Base-by-base conservation (phyloP, 2,113 vertebrate species). In the Tachysurus fulvidraco region DNA sequence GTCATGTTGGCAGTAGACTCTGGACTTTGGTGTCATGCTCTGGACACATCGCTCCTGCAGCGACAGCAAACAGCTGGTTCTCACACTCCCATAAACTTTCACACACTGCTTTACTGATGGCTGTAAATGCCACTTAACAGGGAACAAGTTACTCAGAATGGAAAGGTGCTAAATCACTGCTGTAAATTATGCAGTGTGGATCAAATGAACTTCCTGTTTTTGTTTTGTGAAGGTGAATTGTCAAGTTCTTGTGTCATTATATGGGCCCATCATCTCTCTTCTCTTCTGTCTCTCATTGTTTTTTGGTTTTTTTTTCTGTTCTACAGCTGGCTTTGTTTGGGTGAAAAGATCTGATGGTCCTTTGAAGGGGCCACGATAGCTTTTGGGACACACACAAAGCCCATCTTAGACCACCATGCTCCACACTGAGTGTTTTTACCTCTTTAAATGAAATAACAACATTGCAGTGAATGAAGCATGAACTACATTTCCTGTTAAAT, bases 1-100 rank as follows among this genome's bases (percentile, higher is more conserved):
- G 76, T 90, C 91, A 92, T 88, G 94, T 93, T 94, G 94, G 94
- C 91, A 92, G 92, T 91, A 92, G 92, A 94, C 94, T 94, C 89
- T 94, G 93, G 93, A 94, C 94, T 95, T 94, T 94, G 93, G 89
- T 90, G 87, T 91, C 87, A 85, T 78, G 86, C 78, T 65, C 12
- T 30, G 25, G 44, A 71, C 71, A 55, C 19, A 46, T 74, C 3
- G 57, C 30, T 46, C 62, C 50, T 25, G 65, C 28, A 65, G 76
- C 28, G 36, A 28, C 12, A 67, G n/a, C 23, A 13, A 50, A 79
- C 73, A 71, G 71, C 44, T 78, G 57, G 57, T 41, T n/a, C 17
- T 28, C 23, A 25, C 25, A n/a, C 14, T 14, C 83, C 55, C 57
- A 85, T 85, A 85, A 85, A 78, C 84, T 54, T 57, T 76, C 55